Percentiles rank a stretch among this genome's conserved stretches.
phyloP scores from a whole-genome alignment of 2,888 invertebrate genomes.

The Thereva nobilitata region DNA sequence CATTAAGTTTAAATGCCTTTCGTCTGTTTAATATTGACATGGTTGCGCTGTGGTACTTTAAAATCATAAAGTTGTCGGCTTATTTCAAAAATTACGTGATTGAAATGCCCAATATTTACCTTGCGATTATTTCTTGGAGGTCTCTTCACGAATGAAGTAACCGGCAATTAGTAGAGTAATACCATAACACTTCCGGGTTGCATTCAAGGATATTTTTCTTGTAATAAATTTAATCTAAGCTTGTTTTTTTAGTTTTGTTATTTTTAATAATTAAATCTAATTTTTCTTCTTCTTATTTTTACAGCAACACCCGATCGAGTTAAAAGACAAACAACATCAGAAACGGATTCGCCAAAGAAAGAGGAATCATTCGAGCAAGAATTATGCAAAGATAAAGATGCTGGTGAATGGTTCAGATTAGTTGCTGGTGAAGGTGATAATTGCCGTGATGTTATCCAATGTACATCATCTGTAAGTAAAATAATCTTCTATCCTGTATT shows the following conservation, averaged over 20 bases:
- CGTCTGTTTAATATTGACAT: no score
- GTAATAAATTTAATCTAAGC: no score
- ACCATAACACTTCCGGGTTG: no score
- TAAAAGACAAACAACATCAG: conserved; percentile 63
- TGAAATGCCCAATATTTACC: no score
- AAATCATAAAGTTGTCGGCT: no score
- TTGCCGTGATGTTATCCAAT: conserved; percentile 93
- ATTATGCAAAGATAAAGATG: conserved; percentile 92
- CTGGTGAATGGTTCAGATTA: conserved; percentile 92
- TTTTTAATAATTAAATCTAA: conserved; percentile 10
- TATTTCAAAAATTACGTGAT: no score
- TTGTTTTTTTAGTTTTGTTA: background rate
- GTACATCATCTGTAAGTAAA: conserved; percentile 82
- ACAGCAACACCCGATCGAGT: conserved; percentile 62
- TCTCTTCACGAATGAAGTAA: no score
- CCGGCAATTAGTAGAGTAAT: no score
- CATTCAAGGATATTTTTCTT: no score
- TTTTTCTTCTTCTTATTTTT: conserved; percentile 53
- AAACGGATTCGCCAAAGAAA: conserved; percentile 70
- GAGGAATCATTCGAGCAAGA: conserved; percentile 87
- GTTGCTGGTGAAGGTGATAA: conserved; percentile 88
- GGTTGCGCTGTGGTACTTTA: no score
- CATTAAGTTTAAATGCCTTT: no score
- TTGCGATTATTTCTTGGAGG: no score
- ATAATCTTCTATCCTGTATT: background rate